Percentiles rank a stretch among this genome's conserved stretches.
phyloP scores from a whole-genome alignment of 2,888 invertebrate species.

The Phoenoteleia sp. region DNA sequence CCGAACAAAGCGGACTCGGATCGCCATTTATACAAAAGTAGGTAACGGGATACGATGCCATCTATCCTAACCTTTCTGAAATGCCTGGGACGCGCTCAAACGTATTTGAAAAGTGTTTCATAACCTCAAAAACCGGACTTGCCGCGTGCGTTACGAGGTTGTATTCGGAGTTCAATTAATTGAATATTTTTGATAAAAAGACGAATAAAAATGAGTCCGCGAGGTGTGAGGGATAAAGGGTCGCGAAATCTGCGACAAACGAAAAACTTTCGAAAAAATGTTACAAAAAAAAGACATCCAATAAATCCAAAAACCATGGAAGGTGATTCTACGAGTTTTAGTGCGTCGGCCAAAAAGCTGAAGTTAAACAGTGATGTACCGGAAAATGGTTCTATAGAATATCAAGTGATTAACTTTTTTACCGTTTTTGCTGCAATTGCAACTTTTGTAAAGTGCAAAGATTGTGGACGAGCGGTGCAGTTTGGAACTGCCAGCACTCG shows the following conservation, averaged over 20 bases:
- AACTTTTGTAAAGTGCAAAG: conserved; percentile 65
- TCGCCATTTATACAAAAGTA: too few relatives aligned
- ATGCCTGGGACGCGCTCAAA: conserved; percentile 7
- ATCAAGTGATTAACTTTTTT: conserved; percentile 72
- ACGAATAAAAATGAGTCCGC: background rate
- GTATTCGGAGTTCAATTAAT: too few relatives aligned
- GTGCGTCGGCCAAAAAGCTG: conserved; percentile 11
- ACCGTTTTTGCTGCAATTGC: conserved; percentile 69
- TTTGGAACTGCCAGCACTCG: conserved; percentile 14
- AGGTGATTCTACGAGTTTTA: conserved; percentile 4
- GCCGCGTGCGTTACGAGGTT: conserved; percentile 5
- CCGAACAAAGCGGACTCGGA: conserved; percentile 5
- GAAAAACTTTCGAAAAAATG: background rate
- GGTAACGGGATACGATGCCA: too few relatives aligned
- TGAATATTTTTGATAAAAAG: too few relatives aligned
- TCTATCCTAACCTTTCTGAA: background rate
- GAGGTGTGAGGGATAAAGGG: background rate
- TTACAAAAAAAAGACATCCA: background rate
- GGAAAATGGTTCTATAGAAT: conserved; percentile 69
- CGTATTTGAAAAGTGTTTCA: background rate
- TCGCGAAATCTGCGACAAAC: background rate
- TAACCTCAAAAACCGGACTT: conserved; percentile 8
- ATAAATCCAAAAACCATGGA: conserved; percentile 5
- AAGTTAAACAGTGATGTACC: conserved; percentile 66
- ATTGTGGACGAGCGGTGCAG: background rate